phyloP scores from a whole-genome alignment of 2,797 vertebrate genomes.

The Picus viridis region DNA sequence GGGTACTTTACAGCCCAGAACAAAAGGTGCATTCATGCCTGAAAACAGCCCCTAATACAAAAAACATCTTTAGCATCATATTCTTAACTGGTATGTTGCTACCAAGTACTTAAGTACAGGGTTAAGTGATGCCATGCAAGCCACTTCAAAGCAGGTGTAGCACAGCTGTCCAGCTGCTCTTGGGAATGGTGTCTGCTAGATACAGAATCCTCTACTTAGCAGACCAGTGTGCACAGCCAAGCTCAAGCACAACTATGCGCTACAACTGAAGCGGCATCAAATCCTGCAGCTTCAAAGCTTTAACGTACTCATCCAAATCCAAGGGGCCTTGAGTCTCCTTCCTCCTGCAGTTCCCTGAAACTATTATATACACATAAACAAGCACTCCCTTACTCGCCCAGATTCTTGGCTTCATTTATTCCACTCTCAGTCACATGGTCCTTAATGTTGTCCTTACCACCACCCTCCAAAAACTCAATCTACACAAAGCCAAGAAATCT shows the following conservation, averaged over 20 bases:
- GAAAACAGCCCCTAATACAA: background rate
- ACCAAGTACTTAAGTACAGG: background rate
- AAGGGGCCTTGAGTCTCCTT: background rate
- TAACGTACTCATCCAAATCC: background rate
- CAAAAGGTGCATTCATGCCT: background rate
- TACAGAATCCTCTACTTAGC: background rate
- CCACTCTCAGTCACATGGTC: background rate
- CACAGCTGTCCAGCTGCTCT: background rate
- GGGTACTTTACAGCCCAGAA: background rate
- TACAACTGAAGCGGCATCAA: background rate
- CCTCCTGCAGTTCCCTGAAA: background rate
- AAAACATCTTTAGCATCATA: background rate
- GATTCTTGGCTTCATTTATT: background rate
- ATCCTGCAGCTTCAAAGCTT: background rate
- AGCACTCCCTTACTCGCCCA: background rate
- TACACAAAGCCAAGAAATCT: background rate
- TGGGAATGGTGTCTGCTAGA: background rate
- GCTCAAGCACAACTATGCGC: background rate
- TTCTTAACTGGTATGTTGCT: background rate
- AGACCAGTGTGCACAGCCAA: background rate
- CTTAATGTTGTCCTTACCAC: background rate
- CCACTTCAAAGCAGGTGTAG: background rate
- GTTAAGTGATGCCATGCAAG: background rate
- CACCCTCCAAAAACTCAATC: background rate
- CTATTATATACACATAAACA: background rate